phyloP scores from a whole-genome alignment of 92 coral and sea anemone genomes.

The Zoanthus sociatus region DNA sequence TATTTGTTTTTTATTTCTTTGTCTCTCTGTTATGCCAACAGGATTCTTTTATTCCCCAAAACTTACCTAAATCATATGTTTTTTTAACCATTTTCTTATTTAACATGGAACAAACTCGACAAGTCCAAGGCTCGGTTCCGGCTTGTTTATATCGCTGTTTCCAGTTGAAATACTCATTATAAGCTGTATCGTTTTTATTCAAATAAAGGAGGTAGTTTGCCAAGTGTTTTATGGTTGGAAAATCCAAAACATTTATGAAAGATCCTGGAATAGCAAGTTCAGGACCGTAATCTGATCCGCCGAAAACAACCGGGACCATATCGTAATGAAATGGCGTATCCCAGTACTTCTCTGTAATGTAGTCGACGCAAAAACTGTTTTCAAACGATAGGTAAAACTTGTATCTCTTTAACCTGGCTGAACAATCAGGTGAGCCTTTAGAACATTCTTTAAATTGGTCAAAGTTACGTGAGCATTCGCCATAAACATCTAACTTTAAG shows the following conservation, averaged over 20 bases:
- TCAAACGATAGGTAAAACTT: conserved; percentile 90
- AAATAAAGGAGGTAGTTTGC: conserved; percentile 72
- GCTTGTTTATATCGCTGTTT: conserved; percentile 64
- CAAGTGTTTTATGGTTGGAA: conserved; percentile 66
- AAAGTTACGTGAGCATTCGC: conserved; percentile 74
- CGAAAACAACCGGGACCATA: conserved; percentile 88
- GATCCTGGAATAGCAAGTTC: conserved; percentile 89
- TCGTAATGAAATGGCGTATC: conserved; percentile 60
- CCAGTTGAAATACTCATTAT: conserved; percentile 90
- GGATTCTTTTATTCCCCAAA: conserved; percentile 40
- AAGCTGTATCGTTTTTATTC: conserved; percentile 80
- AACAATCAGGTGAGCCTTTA: conserved; percentile 50
- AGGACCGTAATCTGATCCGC: conserved; percentile 74
- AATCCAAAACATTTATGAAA: conserved; percentile 82
- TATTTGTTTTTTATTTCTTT: no score
- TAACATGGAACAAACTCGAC: conserved; percentile 82
- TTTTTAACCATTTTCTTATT: conserved; percentile 48
- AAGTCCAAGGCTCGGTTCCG: conserved; percentile 82
- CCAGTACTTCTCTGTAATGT: conserved; percentile 96
- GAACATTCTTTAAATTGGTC: conserved; percentile 72
- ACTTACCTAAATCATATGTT: conserved; percentile 8
- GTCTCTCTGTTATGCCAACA: no score
- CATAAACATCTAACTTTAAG: conserved; percentile 77
- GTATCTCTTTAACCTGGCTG: conserved; percentile 55
- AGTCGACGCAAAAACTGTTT: conserved; percentile 80